Evolutionary conservation across 2,888 invertebrate species (phyloP), one percentile per base, ranked within the genome.

Genomic region (Dasypolia templi): DNA sequence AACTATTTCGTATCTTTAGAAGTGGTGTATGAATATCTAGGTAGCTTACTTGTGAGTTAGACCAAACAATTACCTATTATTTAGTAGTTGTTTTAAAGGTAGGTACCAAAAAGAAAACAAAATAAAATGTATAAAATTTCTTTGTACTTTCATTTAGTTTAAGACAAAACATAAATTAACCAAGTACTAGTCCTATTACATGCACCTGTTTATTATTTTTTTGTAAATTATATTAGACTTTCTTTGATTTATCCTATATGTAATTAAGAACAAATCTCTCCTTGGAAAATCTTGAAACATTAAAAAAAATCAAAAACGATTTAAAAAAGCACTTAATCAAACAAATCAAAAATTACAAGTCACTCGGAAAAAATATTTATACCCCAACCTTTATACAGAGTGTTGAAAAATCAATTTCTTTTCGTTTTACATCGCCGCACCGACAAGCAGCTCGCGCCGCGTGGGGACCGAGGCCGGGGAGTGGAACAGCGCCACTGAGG

Each of bases 401-500:
- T 83, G 86, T 69, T 75, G 78, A 70, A 72, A 73, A 82, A 84
- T 84, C 82, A 75, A 82, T 88, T 83, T 80, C 63, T 75, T 87
- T 86, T 83, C 65, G 80, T 83, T 78, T 73, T 63, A 72, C 76
- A 11, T 72, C 26, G 69, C 46, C 77, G 77, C 77, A 85, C 26
- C 59, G 74, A 46, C 42, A 35, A 79, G 78, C 78, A 75, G 32
- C 56, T 80, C 58, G 42, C 35, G 77, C 29, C 56, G 86, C 59
- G 67, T 26, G 42, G 12, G n/a, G 29, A 2, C 39, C 51, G 12
- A 11, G 42, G 19, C 17, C 39, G 71, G 66, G 71, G 83, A 74
- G 75, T 70, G 80, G 58, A 81, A 79, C 79, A 84, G 87, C 81
- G 77, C 87, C 84, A 69, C 81, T 87, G 86, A 81, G 91, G 90